These are phyloP conservation scores for Vulpes vulpes DNA, from an alignment of 2,113 vertebrate species.

Conservation along the genomic window DNA sequence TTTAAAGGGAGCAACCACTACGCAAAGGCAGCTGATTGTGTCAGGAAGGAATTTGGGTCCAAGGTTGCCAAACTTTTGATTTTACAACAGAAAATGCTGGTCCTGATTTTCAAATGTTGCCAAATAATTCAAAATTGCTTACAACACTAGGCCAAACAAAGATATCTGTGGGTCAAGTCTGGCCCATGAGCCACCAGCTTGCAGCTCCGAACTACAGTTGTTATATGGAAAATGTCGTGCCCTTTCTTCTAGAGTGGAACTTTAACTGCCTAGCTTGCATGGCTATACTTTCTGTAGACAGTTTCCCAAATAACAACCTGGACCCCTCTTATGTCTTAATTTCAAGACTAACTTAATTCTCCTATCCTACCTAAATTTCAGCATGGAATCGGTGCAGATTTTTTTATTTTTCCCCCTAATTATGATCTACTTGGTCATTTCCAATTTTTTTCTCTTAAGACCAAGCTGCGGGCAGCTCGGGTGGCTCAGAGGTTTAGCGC, in stretches of 20 bases:
- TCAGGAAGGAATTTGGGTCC: not conserved
- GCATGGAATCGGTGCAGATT: not conserved
- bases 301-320: not conserved
- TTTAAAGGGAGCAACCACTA: not conserved
- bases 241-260: constrained; percentile 11
- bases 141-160: constrained; percentile 34
- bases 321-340: not conserved
- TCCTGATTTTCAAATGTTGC: constrained; percentile 30
- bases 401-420: not conserved
- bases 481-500: too few species aligned
- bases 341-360: constrained; percentile 52
- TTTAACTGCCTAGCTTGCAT: not conserved
- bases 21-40: not conserved
- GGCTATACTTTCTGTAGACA: constrained; percentile 13
- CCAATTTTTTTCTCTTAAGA: not conserved
- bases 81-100: constrained; percentile 37
- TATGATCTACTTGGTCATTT: not conserved
- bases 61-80: constrained; percentile 2
- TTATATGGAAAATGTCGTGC: not conserved
- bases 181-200: not conserved
- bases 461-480: not conserved
- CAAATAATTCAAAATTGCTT: constrained; percentile 45
- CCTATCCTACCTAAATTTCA: not conserved
- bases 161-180: not conserved
- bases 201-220: not conserved